Evolutionary conservation across 2,797 vertebrate species (phyloP), one percentile per base, ranked within the genome.

Genomic region (Austrolebias charrua): DNA sequence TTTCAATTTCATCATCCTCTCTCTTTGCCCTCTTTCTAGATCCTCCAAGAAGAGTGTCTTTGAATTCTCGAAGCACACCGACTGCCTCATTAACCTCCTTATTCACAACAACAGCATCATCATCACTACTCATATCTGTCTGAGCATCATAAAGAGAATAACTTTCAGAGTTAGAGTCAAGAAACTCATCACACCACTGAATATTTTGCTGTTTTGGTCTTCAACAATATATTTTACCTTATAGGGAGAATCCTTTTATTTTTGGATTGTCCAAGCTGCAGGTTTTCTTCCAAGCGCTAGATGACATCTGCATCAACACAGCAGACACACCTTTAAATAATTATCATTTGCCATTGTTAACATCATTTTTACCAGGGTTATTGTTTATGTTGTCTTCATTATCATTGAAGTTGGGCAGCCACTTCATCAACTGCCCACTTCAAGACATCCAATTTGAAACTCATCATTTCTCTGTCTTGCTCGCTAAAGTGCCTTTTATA

Each of bases 1-100:
- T 33, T 43, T 46, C 18, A 19, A 29, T 57, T 31, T 46, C 43
- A 46, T 57, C 55, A 57, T 57, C 28, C 45, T 12, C 40, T 18
- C 55, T 35, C 35, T 55, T 55, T 12, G 35, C 35, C 35, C 13
- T 18, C n/a, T n/a, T 19, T 46, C 5, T 33, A 16, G 43, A 33
- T 57, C 43, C 31, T 33, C 33, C 28, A 45, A n/a, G n/a, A 33
- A 46, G 29, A 19, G 16, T 24, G 18, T 46, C 24, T 45, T 57
- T 31, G 46, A 48, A 48, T 33, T 33, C 6, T 7, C 29, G 12
- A 57, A 28, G 11, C 6, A 14, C 12, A 4, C 28, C 9, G 28
- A 33, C 31, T 46, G 44, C 43, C 31, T 57, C 24, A 33, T 45
- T 13, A 57, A 57, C 15, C 24, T 38, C n/a, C n/a, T 38, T 54